Evolutionary conservation across 2,797 vertebrate species (phyloP).

Genomic region (Molossus molossus): DNA sequence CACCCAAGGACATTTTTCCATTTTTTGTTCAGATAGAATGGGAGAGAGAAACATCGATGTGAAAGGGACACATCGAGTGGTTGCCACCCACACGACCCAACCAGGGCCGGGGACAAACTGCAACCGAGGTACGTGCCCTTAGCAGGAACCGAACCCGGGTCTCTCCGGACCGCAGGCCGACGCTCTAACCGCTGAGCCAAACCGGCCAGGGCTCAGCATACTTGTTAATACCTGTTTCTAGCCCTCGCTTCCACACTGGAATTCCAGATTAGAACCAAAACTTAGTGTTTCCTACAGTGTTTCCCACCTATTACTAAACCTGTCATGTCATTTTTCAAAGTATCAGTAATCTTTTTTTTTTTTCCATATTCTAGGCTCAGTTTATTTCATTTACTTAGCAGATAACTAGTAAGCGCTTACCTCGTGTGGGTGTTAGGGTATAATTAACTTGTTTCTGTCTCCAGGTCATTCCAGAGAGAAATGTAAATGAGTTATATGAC

Average conservation of each 20-base stretch:
- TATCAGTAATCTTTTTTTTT: not conserved
- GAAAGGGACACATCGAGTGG: too few relatives aligned
- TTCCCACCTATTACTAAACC: not conserved
- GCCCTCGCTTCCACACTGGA: not conserved
- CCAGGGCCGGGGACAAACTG: too few relatives aligned
- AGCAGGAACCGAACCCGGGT: too few relatives aligned
- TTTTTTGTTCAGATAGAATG: too few relatives aligned
- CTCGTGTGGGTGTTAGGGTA: not conserved
- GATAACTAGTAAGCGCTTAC: not conserved
- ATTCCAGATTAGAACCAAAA: not conserved
- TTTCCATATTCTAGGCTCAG: not conserved
- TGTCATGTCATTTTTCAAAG: not conserved
- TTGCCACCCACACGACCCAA: too few relatives aligned
- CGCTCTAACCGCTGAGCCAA: too few relatives aligned
- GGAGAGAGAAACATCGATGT: too few relatives aligned
- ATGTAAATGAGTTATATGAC: not conserved
- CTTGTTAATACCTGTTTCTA: not conserved
- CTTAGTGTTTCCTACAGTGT: not conserved
- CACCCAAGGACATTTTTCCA: too few relatives aligned
- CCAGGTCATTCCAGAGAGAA: not conserved
- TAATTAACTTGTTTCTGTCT: not conserved
- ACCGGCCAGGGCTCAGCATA: not conserved
- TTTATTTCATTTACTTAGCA: not conserved
- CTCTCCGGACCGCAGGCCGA: too few relatives aligned
- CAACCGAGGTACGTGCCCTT: too few relatives aligned